Evolutionary conservation across 2,113 vertebrate species (phyloP).

Genomic region (Pelecanus crispus): DNA sequence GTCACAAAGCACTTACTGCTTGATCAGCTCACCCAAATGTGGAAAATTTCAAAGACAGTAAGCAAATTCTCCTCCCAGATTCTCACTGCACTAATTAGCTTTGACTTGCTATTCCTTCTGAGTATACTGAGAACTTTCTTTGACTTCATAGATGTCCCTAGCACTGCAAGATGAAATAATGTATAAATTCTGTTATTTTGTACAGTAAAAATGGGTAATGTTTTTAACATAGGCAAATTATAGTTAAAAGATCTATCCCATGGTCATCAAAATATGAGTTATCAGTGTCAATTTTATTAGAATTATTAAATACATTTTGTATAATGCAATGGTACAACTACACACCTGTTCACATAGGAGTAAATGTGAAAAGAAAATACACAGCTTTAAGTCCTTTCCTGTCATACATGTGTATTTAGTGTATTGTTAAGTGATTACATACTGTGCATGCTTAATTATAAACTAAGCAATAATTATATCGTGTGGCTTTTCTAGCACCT

Average conservation of each 20-base stretch:
- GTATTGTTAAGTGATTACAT: background rate
- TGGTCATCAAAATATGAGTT: background rate
- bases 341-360: background rate
- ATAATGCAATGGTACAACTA: background rate
- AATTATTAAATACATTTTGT: background rate
- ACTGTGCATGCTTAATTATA: background rate
- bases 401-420: background rate
- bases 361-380: background rate
- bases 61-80: background rate
- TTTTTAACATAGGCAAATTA: background rate
- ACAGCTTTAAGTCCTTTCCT: background rate
- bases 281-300: background rate
- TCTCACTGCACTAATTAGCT: background rate
- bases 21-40: constrained; percentile 21
- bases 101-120: background rate
- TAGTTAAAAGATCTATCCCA: background rate
- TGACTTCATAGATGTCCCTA: background rate
- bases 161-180: background rate
- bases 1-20: constrained; percentile 31
- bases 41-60: background rate
- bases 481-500: background rate
- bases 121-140: background rate
- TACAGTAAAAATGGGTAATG: background rate
- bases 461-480: background rate
- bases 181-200: background rate